Evolutionary conservation across 2,888 invertebrate genomes (phyloP).

Genomic region (Xestia rhomboidea): DNA sequence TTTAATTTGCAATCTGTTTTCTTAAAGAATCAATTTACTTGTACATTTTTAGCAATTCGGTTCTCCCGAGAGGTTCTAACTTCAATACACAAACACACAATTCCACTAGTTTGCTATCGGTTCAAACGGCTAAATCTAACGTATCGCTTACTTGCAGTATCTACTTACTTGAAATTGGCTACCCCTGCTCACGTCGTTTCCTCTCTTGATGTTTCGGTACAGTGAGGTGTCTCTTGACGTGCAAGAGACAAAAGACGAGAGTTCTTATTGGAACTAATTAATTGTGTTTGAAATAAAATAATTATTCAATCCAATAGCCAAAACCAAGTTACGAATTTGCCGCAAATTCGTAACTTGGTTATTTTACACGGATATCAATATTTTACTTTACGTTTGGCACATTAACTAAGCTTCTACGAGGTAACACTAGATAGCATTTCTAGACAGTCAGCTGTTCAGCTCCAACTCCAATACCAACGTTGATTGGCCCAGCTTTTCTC

Average conservation of each 20-base stretch:
- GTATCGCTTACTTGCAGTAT: slow-evolving; percentile 20
- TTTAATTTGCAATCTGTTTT: background rate
- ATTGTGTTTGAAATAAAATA: background rate
- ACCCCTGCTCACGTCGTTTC: slow-evolving; percentile 8
- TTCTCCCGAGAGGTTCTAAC: background rate
- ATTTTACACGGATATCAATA: background rate
- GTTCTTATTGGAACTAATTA: too few relatives aligned
- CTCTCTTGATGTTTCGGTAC: background rate
- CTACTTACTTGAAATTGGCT: slow-evolving; percentile 37
- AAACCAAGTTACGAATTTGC: too few relatives aligned
- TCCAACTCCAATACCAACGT: background rate
- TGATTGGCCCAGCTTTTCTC: background rate
- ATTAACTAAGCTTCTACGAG: background rate
- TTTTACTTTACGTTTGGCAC: background rate
- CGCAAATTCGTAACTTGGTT: background rate
- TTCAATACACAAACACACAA: background rate
- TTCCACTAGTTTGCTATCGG: background rate
- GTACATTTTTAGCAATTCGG: background rate
- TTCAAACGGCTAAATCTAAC: slow-evolving; percentile 2
- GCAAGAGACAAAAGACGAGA: too few relatives aligned
- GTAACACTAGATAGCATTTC: background rate
- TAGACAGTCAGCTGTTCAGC: background rate
- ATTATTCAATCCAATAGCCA: background rate
- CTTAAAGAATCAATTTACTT: background rate
- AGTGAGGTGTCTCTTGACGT: background rate